phyloP scores from a whole-genome alignment of 92 coral and sea anemone genomes.

The Meandrina meandrites region DNA sequence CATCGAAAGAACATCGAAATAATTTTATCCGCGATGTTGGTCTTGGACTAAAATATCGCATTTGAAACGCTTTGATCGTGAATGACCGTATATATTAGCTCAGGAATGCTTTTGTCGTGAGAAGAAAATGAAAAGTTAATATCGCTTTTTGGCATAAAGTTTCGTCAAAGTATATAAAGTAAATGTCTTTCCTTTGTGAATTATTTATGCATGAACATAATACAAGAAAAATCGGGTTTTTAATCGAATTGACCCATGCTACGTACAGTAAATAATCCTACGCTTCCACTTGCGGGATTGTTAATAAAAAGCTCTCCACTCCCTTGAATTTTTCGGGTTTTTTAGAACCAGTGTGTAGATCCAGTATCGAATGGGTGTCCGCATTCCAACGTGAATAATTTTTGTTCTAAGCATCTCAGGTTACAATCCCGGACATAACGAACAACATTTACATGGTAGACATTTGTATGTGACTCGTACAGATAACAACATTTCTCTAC shows the following conservation, averaged over 20 bases:
- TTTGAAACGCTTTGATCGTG: neutral
- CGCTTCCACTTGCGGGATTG: neutral
- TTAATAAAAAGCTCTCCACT: neutral
- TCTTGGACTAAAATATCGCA: neutral
- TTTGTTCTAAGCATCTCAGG: neutral
- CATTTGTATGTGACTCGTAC: no score
- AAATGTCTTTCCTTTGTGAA: constrained; percentile 6
- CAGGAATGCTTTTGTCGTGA: neutral
- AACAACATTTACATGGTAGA: no score
- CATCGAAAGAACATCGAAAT: neutral
- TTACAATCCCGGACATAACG: neutral
- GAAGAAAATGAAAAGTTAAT: neutral
- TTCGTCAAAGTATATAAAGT: neutral
- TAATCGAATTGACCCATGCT: constrained; percentile 7
- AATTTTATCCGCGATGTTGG: constrained; percentile 1
- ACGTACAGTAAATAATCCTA: neutral
- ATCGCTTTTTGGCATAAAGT: neutral
- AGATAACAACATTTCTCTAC: no score
- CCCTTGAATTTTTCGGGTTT: neutral
- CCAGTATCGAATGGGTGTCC: neutral
- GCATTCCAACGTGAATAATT: neutral
- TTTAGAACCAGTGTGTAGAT: neutral
- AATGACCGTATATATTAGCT: neutral
- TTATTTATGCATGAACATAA: constrained; percentile 13
- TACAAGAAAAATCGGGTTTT: neutral